Conservation (phyloP, 2,888 invertebrate species). For the Proisotoma minuta region DNA sequence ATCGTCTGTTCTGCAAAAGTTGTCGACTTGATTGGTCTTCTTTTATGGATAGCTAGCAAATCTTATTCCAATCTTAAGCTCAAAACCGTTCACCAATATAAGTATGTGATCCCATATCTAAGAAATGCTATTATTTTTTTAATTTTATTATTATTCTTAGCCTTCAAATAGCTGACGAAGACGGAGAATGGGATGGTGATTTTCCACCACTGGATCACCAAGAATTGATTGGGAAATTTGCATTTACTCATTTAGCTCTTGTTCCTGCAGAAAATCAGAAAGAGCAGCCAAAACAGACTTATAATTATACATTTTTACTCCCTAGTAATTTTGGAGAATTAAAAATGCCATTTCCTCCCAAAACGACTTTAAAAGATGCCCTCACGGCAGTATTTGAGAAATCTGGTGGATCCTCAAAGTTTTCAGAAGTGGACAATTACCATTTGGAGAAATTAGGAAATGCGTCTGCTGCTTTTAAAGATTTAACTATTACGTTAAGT, state of each 20-base stretch:
- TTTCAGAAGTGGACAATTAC: conserved; percentile 25
- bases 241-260: conserved; percentile 80
- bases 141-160: conserved; percentile 56
- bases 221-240: conserved; percentile 88
- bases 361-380: conserved; percentile 34
- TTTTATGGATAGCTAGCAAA: conserved; percentile 69
- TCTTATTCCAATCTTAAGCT: conserved; percentile 49
- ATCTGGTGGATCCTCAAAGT: conserved; percentile 27
- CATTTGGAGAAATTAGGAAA: conserved; percentile 46
- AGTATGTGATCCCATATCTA: conserved; percentile 9
- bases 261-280: conserved; percentile 52
- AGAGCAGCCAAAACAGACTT: conserved; percentile 11
- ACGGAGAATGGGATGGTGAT: conserved; percentile 89
- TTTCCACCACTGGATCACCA: conserved; percentile 84
- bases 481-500: conserved; percentile 31
- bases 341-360: conserved; percentile 25
- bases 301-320: conserved; percentile 38
- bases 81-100: conserved; percentile 24
- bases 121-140: not conserved
- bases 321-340: conserved; percentile 39
- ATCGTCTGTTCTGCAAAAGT: conserved; percentile 81
- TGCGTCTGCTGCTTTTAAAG: conserved; percentile 28
- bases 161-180: conserved; percentile 90
- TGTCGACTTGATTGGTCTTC: conserved; percentile 83
- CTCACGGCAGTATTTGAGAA: conserved; percentile 33